Evolutionary conservation across 2,113 vertebrate genomes (phyloP).

Genomic region (Leptobrachium leishanense): DNA sequence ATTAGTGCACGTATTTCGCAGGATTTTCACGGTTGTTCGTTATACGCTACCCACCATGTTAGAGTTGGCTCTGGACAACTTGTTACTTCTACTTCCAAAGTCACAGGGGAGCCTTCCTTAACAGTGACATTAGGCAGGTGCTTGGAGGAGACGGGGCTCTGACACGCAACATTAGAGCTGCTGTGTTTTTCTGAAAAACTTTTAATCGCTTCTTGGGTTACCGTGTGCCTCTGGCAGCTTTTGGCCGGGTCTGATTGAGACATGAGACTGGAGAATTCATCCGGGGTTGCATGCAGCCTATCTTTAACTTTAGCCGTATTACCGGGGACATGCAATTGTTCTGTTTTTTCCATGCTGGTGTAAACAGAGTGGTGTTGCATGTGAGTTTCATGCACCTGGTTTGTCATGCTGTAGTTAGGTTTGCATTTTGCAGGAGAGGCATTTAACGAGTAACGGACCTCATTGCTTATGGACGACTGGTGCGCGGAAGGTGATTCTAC

Average conservation of each 20-base stretch:
- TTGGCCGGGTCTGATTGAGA: conserved; percentile 69
- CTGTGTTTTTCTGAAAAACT: conserved; percentile 73
- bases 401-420: conserved; percentile 56
- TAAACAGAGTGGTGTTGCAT: conserved; percentile 60
- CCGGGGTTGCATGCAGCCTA: conserved; percentile 77
- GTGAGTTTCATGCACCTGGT: conserved; percentile 60
- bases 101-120: conserved; percentile 89
- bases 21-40: conserved; percentile 63
- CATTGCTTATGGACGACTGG: conserved; percentile 61
- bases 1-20: conserved; percentile 44
- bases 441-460: conserved; percentile 58
- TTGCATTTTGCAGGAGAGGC: conserved; percentile 61
- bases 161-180: conserved; percentile 71
- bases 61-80: conserved; percentile 87
- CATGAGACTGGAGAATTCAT: conserved; percentile 68
- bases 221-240: conserved; percentile 72
- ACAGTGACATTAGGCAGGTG: conserved; percentile 82
- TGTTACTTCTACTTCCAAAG: conserved; percentile 91
- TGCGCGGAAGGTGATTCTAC: conserved; percentile 64
- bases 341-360: conserved; percentile 63
- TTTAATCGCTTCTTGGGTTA: conserved; percentile 78
- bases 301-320: conserved; percentile 66
- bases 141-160: conserved; percentile 82
- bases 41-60: conserved; percentile 96
- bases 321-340: conserved; percentile 78